Conservation (phyloP, 2,888 invertebrate genomes). For the Dione juno region DNA sequence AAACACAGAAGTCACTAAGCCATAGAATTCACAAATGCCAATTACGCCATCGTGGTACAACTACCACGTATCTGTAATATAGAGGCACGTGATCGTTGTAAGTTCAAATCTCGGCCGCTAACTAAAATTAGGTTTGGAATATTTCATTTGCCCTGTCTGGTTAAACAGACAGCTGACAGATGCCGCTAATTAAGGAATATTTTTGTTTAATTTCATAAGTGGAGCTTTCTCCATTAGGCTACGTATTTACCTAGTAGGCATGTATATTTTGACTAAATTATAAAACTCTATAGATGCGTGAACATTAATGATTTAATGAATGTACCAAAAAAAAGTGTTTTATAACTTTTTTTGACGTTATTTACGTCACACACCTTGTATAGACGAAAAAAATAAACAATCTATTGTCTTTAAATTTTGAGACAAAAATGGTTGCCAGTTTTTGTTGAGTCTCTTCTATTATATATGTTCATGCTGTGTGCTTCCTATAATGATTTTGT, state of each 20-base stretch:
- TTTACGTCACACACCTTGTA: neutral
- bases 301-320: neutral
- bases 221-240: no score
- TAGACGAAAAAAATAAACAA: constrained; percentile 1
- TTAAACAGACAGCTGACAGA: neutral
- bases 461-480: neutral
- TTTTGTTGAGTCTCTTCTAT: constrained; percentile 15
- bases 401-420: constrained; percentile 22
- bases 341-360: neutral
- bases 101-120: no score
- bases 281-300: neutral
- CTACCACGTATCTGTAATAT: no score
- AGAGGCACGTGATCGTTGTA: no score
- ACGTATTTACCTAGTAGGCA: no score
- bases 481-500: neutral
- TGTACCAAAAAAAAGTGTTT: neutral
- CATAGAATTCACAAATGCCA: no score
- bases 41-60: no score
- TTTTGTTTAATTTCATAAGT: no score
- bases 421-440: constrained; percentile 6
- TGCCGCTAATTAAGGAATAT: no score
- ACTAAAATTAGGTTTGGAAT: neutral
- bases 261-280: no score
- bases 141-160: neutral
- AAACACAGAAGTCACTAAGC: neutral